Percentiles rank a stretch among this genome's conserved stretches.
These are phyloP conservation scores for Buathra laborator DNA, from an alignment of 2,888 invertebrate species.

Conservation along the genomic window DNA sequence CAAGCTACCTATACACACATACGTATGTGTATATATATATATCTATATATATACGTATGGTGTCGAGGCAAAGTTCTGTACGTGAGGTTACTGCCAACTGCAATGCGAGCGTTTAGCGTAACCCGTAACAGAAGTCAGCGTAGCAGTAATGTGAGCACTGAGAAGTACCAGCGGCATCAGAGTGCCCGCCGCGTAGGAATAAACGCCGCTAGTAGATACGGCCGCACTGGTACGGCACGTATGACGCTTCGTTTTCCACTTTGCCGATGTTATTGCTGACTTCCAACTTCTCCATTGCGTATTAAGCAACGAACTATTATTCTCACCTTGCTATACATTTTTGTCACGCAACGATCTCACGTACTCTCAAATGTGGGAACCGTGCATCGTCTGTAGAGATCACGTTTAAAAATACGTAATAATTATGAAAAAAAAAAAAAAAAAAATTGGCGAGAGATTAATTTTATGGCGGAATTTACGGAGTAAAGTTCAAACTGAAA, in stretches of 20 bases:
- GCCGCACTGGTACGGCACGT: neutral
- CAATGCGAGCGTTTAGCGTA: constrained; percentile 20
- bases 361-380: neutral
- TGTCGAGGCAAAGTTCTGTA: constrained; percentile 67
- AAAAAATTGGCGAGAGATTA: neutral
- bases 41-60: neutral
- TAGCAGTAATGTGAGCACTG: constrained; percentile 21
- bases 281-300: neutral
- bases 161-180: neutral
- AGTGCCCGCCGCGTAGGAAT: neutral
- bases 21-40: no score
- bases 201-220: neutral
- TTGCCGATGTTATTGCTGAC: constrained; percentile 15
- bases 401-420: neutral
- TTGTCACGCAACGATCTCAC: neutral
- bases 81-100: constrained; percentile 75
- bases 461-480: neutral
- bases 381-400: neutral
- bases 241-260: constrained; percentile 11
- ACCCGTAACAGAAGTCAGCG: constrained; percentile 17
- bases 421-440: neutral
- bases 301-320: neutral
- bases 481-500: neutral
- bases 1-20: neutral
- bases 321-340: neutral